Percentiles rank a stretch among this genome's conserved stretches.
Conservation (phyloP, 2,888 invertebrate species). For the Ochropacha duplaris region DNA sequence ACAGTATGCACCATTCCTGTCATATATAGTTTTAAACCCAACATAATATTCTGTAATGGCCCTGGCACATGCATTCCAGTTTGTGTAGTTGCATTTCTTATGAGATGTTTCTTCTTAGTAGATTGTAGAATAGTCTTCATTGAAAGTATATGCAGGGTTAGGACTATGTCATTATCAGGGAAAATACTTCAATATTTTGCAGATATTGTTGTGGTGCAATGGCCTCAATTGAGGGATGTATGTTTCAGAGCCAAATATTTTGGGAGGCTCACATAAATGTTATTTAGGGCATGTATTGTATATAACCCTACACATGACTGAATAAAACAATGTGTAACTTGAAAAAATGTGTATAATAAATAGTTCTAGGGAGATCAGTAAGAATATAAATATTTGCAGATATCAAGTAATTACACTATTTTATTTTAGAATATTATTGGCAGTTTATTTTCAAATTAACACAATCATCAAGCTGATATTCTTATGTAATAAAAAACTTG, state of each 20-base stretch:
- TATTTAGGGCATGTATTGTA: background rate
- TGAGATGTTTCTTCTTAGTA: constrained; percentile 86
- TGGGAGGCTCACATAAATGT: constrained; percentile 86
- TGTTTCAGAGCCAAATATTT: constrained; percentile 89
- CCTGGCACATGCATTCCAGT: constrained; percentile 98
- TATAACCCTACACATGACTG: no score
- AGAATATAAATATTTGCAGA: constrained; percentile 31
- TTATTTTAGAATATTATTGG: constrained; percentile 20
- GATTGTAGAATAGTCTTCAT: constrained; percentile 92
- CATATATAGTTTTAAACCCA: constrained; percentile 87
- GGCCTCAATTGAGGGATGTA: constrained; percentile 89
- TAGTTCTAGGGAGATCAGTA: constrained; percentile 53
- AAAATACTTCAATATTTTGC: constrained; percentile 92
- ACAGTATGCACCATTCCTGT: constrained; percentile 87
- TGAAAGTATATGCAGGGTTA: constrained; percentile 97
- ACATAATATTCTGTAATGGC: constrained; percentile 95
- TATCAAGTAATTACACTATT: background rate
- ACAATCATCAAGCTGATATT: constrained; percentile 12
- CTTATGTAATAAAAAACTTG: no score
- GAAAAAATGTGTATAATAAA: constrained; percentile 54
- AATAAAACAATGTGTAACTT: constrained; percentile 35
- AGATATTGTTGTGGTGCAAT: constrained; percentile 96
- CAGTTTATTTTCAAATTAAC: constrained; percentile 4
- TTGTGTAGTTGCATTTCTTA: constrained; percentile 89
- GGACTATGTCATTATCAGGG: constrained; percentile 94